Conservation (phyloP, 2,113 vertebrate species). For the Malaclemys terrapin region DNA sequence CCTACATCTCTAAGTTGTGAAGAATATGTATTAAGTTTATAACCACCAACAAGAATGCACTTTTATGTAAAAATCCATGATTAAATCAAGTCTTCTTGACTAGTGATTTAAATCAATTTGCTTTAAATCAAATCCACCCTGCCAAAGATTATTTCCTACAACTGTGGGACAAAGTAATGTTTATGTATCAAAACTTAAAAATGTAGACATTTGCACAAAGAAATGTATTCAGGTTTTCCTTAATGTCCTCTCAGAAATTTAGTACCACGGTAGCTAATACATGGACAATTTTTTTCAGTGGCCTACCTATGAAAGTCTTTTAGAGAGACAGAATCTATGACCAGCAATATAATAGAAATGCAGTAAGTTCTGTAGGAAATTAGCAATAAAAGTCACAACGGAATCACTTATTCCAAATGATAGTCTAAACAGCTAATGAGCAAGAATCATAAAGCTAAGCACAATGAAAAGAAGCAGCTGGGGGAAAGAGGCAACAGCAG, state of each 20-base stretch:
- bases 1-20: too few relatives aligned
- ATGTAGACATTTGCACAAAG: neutral
- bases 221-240: neutral
- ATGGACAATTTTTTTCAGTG: neutral
- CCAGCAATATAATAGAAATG: neutral
- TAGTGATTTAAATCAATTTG: too few relatives aligned
- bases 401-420: neutral
- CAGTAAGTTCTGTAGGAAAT: neutral
- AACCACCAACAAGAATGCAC: too few relatives aligned
- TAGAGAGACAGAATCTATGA: neutral
- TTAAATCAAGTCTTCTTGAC: too few relatives aligned
- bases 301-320: neutral
- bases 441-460: neutral
- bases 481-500: neutral
- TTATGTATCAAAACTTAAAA: neutral
- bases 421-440: accelerated
- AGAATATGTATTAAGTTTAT: too few relatives aligned
- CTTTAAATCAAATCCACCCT: too few relatives aligned
- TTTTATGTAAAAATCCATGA: too few relatives aligned
- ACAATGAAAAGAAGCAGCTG: slow-evolving; percentile 5
- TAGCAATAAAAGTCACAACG: neutral
- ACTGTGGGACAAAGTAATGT: neutral
- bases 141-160: too few relatives aligned
- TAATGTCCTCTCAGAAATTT: neutral
- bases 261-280: neutral